These are phyloP conservation scores for Pangasius mekongensis DNA, from an alignment of 2,797 vertebrate species.

Conservation along the genomic window DNA sequence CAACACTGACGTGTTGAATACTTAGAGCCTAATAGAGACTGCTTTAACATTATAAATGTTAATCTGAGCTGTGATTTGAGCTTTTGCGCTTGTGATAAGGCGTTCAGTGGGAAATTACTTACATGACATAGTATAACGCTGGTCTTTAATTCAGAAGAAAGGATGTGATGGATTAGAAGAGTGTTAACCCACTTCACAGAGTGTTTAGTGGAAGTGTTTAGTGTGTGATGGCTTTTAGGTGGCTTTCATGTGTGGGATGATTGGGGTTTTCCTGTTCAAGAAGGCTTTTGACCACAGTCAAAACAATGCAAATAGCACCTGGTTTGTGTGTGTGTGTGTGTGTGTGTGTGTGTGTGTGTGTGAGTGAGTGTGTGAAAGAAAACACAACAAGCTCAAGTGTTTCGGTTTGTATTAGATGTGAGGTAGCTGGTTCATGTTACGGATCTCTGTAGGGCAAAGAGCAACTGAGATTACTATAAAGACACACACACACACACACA, in stretches of 20 bases:
- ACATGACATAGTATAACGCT: neutral
- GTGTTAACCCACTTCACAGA: slow-evolving; percentile 18
- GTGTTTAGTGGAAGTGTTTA: slow-evolving; percentile 3
- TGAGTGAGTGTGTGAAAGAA: neutral
- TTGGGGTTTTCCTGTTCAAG: slow-evolving; percentile 35
- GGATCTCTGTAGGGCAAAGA: neutral
- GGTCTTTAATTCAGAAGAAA: neutral
- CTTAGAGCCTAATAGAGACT: neutral
- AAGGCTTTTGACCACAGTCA: slow-evolving; percentile 21
- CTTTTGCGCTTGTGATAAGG: neutral
- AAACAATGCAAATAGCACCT: slow-evolving; percentile 33
- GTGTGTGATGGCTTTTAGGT: slow-evolving; percentile 14
- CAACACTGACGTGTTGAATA: neutral
- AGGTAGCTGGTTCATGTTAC: slow-evolving; percentile 16
- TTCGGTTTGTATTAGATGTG: neutral
- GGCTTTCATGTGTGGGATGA: slow-evolving; percentile 33
- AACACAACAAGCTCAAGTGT: slow-evolving; percentile 6
- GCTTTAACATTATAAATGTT: neutral
- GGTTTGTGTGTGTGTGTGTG: slow-evolving; percentile 17
- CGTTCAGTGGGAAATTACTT: neutral
- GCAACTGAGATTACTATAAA: neutral
- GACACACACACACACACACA: neutral
- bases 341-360: neutral
- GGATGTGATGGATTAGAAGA: slow-evolving; percentile 13
- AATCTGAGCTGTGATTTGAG: neutral